Conservation (phyloP, 1,140 invertebrate species). For the Halictus rubicundus region DNA sequence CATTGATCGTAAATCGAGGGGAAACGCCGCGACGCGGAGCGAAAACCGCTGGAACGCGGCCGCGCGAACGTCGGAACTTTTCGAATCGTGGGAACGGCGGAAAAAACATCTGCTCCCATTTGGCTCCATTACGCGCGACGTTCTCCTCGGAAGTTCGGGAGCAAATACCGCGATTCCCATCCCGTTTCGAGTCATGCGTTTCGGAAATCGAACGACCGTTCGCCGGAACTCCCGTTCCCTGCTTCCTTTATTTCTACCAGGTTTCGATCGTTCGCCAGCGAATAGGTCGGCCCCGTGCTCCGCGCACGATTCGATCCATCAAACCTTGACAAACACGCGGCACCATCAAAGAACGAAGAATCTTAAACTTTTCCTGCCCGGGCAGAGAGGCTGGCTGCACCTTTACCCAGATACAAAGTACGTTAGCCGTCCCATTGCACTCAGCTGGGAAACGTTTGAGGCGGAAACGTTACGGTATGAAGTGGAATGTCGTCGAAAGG, state of each 20-base stretch:
- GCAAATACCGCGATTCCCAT: slow-evolving; percentile 12
- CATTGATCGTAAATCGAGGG: slow-evolving; percentile 39
- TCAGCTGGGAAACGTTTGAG: neutral
- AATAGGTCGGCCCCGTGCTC: neutral
- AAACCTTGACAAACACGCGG: neutral
- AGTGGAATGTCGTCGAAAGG: slow-evolving; percentile 26
- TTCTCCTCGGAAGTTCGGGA: neutral
- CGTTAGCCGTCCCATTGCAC: neutral
- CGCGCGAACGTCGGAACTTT: neutral
- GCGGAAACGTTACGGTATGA: neutral
- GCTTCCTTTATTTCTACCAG: neutral
- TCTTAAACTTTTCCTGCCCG: neutral
- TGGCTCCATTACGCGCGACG: slow-evolving; percentile 19
- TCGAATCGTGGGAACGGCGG: slow-evolving; percentile 13
- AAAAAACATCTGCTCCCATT: slow-evolving; percentile 6
- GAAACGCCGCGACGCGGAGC: neutral
- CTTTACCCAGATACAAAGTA: slow-evolving; percentile 1
- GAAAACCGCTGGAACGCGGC: neutral
- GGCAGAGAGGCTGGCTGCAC: no score
- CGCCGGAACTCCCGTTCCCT: neutral
- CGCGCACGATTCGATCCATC: neutral
- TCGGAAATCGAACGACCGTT: neutral
- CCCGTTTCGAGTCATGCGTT: neutral
- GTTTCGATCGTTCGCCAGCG: neutral
- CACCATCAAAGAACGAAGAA: no score